phyloP scores from a whole-genome alignment of 92 coral and sea anemone genomes.

The Montipora capitata region DNA sequence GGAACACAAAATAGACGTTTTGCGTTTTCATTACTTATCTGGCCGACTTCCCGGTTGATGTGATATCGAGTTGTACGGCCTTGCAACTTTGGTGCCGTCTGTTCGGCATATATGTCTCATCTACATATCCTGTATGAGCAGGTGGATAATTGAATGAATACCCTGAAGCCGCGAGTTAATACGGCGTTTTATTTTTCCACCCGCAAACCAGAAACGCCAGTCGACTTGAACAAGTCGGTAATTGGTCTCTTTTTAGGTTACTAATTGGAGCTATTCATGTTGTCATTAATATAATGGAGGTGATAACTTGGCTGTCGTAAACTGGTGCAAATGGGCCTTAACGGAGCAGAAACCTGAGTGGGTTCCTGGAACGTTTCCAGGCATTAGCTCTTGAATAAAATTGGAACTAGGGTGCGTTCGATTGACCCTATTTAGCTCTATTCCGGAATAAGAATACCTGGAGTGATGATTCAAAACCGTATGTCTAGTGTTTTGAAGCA shows the following conservation, averaged over 20 bases:
- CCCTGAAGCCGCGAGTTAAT: slow-evolving; percentile 6
- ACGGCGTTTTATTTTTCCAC: slow-evolving; percentile 33
- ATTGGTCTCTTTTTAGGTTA: neutral
- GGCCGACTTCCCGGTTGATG: neutral
- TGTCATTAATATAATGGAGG: neutral
- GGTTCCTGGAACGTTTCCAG: too few relatives aligned
- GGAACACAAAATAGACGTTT: neutral
- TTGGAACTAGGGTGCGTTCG: too few relatives aligned
- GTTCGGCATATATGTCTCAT: neutral
- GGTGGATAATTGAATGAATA: neutral
- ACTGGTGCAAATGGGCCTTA: too few relatives aligned
- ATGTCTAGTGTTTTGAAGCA: too few relatives aligned
- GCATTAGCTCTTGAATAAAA: too few relatives aligned
- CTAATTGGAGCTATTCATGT: neutral
- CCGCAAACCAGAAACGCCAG: slow-evolving; percentile 22
- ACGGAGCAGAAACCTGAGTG: too few relatives aligned
- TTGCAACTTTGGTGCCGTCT: too few relatives aligned
- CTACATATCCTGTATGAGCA: neutral
- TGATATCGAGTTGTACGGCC: neutral
- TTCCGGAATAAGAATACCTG: too few relatives aligned
- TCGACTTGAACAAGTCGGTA: neutral
- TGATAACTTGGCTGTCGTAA: too few relatives aligned
- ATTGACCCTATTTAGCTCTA: too few relatives aligned
- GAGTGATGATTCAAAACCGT: too few relatives aligned
- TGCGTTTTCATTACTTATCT: neutral